phyloP scores from a whole-genome alignment of 2,113 vertebrate species.

The Benthochromis sp. region DNA sequence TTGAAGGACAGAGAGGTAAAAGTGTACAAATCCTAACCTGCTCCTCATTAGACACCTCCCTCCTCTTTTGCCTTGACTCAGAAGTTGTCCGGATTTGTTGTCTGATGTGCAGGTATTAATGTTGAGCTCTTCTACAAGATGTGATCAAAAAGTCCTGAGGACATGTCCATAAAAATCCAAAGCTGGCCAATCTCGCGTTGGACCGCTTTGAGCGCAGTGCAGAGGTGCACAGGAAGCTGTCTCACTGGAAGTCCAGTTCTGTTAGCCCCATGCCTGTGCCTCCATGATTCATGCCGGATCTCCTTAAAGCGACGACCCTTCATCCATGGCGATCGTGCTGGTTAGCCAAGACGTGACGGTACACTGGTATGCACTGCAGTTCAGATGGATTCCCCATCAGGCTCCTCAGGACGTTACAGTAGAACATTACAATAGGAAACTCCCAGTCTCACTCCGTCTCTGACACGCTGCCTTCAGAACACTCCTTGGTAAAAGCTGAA shows the following conservation, averaged over 20 bases:
- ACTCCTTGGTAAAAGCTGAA: neutral
- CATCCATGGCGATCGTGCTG: neutral
- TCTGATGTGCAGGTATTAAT: constrained; percentile 21
- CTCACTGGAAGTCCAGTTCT: neutral
- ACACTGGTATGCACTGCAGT: neutral
- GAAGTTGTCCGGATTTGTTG: constrained; percentile 29
- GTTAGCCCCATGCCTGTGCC: neutral
- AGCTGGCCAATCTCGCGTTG: neutral
- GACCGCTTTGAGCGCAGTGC: neutral
- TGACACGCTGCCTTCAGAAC: neutral
- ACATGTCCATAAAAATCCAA: neutral
- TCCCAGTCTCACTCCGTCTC: neutral
- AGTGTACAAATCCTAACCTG: constrained; percentile 47
- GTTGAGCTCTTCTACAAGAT: constrained; percentile 20
- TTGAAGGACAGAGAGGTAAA: constrained; percentile 19
- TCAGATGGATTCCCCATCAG: neutral
- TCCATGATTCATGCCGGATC: neutral
- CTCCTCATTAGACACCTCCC: constrained; percentile 14
- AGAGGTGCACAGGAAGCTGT: neutral
- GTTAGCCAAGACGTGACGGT: neutral
- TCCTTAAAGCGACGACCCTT: neutral
- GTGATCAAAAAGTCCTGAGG: neutral
- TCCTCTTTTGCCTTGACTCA: constrained; percentile 52
- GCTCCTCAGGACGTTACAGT: neutral
- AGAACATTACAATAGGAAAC: neutral